A percentile compares a stretch with the other conserved stretches of the same genome.
Evolutionary conservation across 2,888 invertebrate species (phyloP).

Genomic region (Troides oblongomaculatus): DNA sequence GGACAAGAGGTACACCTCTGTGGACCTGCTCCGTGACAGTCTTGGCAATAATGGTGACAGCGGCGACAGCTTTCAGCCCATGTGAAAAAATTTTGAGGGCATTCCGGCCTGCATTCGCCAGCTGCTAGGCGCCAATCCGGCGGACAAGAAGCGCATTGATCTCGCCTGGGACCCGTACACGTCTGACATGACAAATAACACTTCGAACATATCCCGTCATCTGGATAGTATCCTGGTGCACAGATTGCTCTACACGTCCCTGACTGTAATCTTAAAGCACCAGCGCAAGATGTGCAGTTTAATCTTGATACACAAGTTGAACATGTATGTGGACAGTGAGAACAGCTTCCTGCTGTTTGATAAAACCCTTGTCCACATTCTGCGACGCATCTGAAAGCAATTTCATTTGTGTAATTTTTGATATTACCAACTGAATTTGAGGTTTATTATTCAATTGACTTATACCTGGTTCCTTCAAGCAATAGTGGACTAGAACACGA

Average conservation of each 20-base stretch:
- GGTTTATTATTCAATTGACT: constrained; percentile 20
- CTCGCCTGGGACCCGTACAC: constrained; percentile 89
- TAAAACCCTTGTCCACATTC: constrained; percentile 89
- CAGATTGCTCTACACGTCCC: constrained; percentile 91
- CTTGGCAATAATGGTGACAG: constrained; percentile 93
- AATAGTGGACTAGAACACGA: constrained; percentile 87
- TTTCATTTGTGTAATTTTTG: constrained; percentile 25
- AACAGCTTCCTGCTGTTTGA: constrained; percentile 86
- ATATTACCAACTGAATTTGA: background rate
- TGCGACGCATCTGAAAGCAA: constrained; percentile 83
- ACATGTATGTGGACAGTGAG: constrained; percentile 89
- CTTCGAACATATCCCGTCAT: constrained; percentile 89
- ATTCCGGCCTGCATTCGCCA: constrained; percentile 91
- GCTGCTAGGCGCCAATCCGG: constrained; percentile 89
- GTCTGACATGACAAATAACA: constrained; percentile 92
- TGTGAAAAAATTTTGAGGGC: constrained; percentile 91
- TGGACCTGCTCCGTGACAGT: constrained; percentile 90
- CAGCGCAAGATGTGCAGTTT: constrained; percentile 89
- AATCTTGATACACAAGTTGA: constrained; percentile 87
- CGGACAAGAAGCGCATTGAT: constrained; percentile 92
- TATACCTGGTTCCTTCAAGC: constrained; percentile 82
- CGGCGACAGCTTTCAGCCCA: constrained; percentile 91
- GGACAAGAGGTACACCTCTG: constrained; percentile 87
- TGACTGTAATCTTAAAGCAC: constrained; percentile 88
- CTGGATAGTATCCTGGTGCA: constrained; percentile 90